Percentiles rank a stretch among this genome's conserved stretches.
Conservation (phyloP, 1,140 invertebrate genomes). For the Leptinotarsa undecemlineata region DNA sequence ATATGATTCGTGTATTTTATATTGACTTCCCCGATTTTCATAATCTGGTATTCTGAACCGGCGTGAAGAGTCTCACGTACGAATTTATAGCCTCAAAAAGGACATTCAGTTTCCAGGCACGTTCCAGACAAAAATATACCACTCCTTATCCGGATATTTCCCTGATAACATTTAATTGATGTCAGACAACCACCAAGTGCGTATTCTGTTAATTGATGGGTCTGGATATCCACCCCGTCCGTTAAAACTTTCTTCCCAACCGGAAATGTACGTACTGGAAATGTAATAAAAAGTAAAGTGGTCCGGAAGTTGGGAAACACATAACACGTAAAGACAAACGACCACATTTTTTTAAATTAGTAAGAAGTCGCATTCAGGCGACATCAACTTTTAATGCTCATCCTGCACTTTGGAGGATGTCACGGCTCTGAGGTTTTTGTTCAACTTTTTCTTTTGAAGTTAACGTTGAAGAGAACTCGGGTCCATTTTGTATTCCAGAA, state of each 20-base stretch:
- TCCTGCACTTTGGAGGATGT: neutral
- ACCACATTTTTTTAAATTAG: neutral
- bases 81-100: neutral
- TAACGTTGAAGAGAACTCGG: neutral
- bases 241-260: neutral
- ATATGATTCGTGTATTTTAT: neutral
- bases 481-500: neutral
- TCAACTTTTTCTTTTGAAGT: slow-evolving; percentile 4
- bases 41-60: neutral
- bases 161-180: neutral
- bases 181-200: neutral
- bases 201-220: neutral
- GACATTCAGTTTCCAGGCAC: neutral
- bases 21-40: neutral
- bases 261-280: neutral
- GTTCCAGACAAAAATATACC: neutral
- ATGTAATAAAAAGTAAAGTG: too few relatives aligned
- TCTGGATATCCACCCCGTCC: neutral
- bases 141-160: neutral
- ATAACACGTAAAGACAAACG: neutral
- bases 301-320: neutral
- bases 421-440: neutral
- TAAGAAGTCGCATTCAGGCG: neutral
- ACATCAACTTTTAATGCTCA: slow-evolving; percentile 3
- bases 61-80: neutral